Evolutionary conservation across 2,797 vertebrate species (phyloP), one percentile per base, ranked within the genome.

Genomic region (Spinibarbus caldwelli): DNA sequence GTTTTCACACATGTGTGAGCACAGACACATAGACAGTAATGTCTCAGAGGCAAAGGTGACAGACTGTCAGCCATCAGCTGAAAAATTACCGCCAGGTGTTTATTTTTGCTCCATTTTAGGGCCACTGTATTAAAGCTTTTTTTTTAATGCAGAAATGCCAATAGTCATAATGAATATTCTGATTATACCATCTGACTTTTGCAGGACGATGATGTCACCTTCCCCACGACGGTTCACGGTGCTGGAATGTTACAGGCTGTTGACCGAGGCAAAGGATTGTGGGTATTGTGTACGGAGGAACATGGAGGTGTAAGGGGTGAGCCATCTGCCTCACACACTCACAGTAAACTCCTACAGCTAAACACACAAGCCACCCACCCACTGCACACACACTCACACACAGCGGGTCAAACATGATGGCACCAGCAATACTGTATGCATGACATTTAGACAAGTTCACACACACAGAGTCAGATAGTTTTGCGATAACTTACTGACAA

Each of bases 231-330:
- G 38, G 71, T 70, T 64, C 82, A 67, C 31, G 23, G 41, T 29
- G 2, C 41, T 86, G 86, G 87, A 90, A 90, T 90, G 86, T 89
- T 88, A 85, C 83, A 84, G 72, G 78, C 76, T 87, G 85, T 89
- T 90, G 86, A 88, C 86, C 52, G 67, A 87, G 71, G 66, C 77
- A 83, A 45, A 81, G 87, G 71, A 84, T 86, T 85, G 29, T 90
- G 87, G 87, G 87, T 88, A 86, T 41, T 87, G 86, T 87, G 76
- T 70, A 78, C 5, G 78, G 64, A 87, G 71, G 54, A 71, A 66
- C 85, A 80, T 72, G 77, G 76, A 52, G 45, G 78, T 87, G 81
- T 86, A 85, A 85, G 78, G 70, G 45, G 70, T 84, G 52, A 86
- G 82, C 45, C 75, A 88, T 82, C 87, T 84, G 81, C 71, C 81